Conservation (phyloP, 2,113 vertebrate species). For the Polypterus bichir region DNA sequence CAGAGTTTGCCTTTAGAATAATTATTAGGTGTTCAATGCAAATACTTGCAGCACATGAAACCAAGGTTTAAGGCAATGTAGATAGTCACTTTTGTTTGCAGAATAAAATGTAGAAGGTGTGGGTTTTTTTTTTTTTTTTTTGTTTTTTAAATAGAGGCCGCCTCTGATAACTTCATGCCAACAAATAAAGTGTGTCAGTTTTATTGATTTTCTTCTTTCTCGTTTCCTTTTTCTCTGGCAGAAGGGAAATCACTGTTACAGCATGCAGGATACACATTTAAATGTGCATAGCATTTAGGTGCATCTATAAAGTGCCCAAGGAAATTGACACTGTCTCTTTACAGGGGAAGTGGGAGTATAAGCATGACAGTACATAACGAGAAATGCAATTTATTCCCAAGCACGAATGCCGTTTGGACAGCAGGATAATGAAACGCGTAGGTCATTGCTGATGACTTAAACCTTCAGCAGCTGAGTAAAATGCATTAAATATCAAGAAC, state of each 20-base stretch:
- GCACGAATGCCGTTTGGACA: slow-evolving; percentile 87
- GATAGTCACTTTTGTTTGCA: slow-evolving; percentile 11
- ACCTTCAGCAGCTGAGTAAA: slow-evolving; percentile 81
- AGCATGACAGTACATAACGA: slow-evolving; percentile 77
- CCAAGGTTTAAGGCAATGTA: too few species aligned
- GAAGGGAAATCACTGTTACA: slow-evolving; percentile 23
- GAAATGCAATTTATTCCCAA: slow-evolving; percentile 97
- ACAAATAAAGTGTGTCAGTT: slow-evolving; percentile 67
- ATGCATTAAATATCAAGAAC: slow-evolving; percentile 91
- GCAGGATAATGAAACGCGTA: slow-evolving; percentile 97
- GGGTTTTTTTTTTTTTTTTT: slow-evolving; percentile 28
- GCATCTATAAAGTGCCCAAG: slow-evolving; percentile 30
- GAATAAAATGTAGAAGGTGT: slow-evolving; percentile 44
- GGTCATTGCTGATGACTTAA: slow-evolving; percentile 96
- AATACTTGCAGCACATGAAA: too few species aligned
- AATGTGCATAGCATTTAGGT: slow-evolving; percentile 32
- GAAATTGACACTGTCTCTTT: slow-evolving; percentile 45
- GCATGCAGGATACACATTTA: slow-evolving; percentile 17
- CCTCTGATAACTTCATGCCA: slow-evolving; percentile 62
- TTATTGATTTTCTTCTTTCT: slow-evolving; percentile 48
- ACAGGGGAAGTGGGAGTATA: slow-evolving; percentile 32
- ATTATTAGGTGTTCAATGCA: too few species aligned
- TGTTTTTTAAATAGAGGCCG: slow-evolving; percentile 33
- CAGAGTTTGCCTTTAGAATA: slow-evolving; percentile 13
- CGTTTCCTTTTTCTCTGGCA: slow-evolving; percentile 19